Conservation (phyloP, 1,140 invertebrate species). For the Diorhabda elongata region DNA sequence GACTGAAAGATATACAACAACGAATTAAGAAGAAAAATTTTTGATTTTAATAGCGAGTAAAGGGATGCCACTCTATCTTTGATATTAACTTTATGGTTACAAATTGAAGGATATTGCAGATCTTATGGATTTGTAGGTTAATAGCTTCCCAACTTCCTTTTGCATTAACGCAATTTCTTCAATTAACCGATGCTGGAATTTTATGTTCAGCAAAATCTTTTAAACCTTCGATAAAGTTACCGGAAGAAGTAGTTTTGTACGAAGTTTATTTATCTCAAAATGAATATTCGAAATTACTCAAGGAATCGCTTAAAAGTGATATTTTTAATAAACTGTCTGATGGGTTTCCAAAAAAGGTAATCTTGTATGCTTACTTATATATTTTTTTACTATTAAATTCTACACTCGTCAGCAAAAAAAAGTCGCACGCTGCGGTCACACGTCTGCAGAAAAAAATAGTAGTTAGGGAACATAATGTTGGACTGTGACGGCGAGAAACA, state of each 20-base stretch:
- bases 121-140: conserved; percentile 55
- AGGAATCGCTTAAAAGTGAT: conserved; percentile 39
- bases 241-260: conserved; percentile 71
- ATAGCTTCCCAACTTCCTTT: conserved; percentile 72
- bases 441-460: not conserved
- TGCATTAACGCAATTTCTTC: conserved; percentile 69
- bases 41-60: no score
- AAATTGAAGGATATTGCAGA: not conserved
- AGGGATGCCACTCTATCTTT: no score
- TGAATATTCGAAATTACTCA: conserved; percentile 55
- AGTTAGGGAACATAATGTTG: not conserved
- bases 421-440: not conserved
- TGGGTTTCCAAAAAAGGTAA: conserved; percentile 34
- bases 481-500: not conserved
- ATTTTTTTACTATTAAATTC: not conserved
- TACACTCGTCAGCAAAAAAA: not conserved
- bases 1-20: no score
- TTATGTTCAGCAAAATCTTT: conserved; percentile 70
- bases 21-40: no score
- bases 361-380: conserved; percentile 5
- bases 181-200: conserved; percentile 75
- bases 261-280: conserved; percentile 66
- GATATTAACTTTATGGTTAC: no score
- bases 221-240: conserved; percentile 61
- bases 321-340: conserved; percentile 34